Conservation (phyloP, 1,140 invertebrate genomes). For the Mylabris phalerata region DNA sequence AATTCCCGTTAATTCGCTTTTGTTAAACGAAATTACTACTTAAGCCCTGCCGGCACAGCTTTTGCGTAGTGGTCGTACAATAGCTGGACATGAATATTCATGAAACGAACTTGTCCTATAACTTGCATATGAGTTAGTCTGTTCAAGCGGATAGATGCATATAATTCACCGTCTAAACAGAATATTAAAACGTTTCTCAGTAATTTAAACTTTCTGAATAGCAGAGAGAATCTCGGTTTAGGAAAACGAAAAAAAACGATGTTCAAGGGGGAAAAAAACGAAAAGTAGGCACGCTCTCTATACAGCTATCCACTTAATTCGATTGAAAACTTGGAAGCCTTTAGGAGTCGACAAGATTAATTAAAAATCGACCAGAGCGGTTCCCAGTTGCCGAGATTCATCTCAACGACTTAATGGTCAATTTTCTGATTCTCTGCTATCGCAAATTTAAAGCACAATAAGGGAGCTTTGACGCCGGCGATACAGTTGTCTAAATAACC, state of each 20-base stretch:
- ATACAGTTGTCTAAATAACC: slow-evolving; percentile 11
- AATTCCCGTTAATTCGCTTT: slow-evolving; percentile 22
- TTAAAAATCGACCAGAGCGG: background rate
- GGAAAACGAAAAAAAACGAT: no score
- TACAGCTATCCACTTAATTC: background rate
- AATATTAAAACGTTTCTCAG: slow-evolving; percentile 2
- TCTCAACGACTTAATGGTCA: background rate
- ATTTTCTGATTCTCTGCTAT: slow-evolving; percentile 1
- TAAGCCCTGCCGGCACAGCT: slow-evolving; percentile 21
- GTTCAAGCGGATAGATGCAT: slow-evolving; percentile 18
- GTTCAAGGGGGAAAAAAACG: no score
- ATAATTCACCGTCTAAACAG: slow-evolving; percentile 8
- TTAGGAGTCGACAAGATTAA: background rate
- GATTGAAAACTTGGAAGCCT: slow-evolving; percentile 2
- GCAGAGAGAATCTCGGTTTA: background rate
- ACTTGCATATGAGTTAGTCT: slow-evolving; percentile 17
- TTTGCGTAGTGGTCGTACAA: slow-evolving; percentile 14
- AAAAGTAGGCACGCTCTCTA: no score
- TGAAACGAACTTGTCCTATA: slow-evolving; percentile 15
- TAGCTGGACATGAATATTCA: slow-evolving; percentile 16
- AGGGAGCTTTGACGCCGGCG: background rate
- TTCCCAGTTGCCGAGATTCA: background rate
- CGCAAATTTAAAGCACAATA: no score
- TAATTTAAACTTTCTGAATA: slow-evolving; percentile 1
- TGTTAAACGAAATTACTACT: slow-evolving; percentile 24